Evolutionary conservation across 2,888 invertebrate genomes (phyloP).

Genomic region (Boloria euphrosyne): DNA sequence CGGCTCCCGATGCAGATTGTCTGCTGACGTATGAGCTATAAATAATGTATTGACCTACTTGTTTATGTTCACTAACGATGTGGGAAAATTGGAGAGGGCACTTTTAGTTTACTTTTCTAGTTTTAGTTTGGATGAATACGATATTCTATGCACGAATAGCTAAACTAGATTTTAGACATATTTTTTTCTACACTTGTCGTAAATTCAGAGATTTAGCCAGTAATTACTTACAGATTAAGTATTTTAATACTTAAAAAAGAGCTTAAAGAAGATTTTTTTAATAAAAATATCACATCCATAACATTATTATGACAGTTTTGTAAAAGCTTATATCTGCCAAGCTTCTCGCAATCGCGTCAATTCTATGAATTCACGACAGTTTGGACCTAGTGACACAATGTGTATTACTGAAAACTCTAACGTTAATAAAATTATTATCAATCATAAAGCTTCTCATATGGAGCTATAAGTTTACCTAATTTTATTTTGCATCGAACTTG

Average conservation of each 20-base stretch:
- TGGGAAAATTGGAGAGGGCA: constrained; percentile 27
- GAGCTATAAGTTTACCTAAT: too few species aligned
- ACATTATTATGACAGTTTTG: neutral
- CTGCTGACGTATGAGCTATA: constrained; percentile 61
- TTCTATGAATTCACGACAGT: constrained; percentile 34
- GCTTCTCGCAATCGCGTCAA: constrained; percentile 21
- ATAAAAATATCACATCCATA: constrained; percentile 20
- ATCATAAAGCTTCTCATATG: constrained; percentile 12
- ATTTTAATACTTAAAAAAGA: too few species aligned
- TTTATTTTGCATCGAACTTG: too few species aligned
- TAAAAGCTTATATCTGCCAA: constrained; percentile 8
- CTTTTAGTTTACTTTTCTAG: constrained; percentile 4
- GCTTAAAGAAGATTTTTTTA: neutral
- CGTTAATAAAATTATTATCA: constrained; percentile 13
- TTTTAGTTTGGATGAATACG: too few species aligned
- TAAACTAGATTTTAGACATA: too few species aligned
- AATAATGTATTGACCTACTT: constrained; percentile 77
- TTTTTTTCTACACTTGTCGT: too few species aligned
- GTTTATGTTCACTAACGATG: constrained; percentile 25
- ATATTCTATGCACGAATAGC: too few species aligned
- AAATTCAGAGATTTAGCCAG: too few species aligned
- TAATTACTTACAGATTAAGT: too few species aligned
- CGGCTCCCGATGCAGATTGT: constrained; percentile 40
- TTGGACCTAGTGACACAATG: constrained; percentile 31
- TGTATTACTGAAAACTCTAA: constrained; percentile 11